Conservation (phyloP, 2,113 vertebrate species). For the Tenebrosternarchus preto region DNA sequence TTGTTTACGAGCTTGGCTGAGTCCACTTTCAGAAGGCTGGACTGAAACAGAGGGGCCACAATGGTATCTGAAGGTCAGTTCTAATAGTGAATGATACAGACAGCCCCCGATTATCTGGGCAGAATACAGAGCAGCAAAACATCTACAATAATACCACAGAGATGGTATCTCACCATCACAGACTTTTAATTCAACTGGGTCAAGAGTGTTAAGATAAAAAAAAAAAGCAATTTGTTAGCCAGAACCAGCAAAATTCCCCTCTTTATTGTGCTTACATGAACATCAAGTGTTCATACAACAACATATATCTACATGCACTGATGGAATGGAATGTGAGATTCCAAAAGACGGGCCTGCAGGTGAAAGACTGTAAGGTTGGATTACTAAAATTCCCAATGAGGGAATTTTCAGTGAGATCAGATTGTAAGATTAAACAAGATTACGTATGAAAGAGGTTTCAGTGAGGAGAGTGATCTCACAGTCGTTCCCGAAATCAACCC, state of each 20-base stretch:
- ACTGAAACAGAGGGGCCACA: slow-evolving; percentile 45
- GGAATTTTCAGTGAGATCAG: neutral
- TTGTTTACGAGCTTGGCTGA: slow-evolving; percentile 49
- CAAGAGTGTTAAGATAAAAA: slow-evolving; percentile 38
- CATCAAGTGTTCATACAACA: slow-evolving; percentile 23
- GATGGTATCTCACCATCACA: slow-evolving; percentile 14
- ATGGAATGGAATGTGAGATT: neutral
- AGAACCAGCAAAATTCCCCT: slow-evolving; percentile 37
- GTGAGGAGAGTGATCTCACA: no score
- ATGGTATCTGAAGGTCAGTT: slow-evolving; percentile 46
- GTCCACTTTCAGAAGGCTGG: slow-evolving; percentile 43
- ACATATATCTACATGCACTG: neutral
- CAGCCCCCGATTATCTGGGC: slow-evolving; percentile 41
- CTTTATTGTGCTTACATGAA: neutral
- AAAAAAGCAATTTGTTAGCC: neutral
- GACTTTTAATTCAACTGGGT: slow-evolving; percentile 38
- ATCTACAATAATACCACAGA: slow-evolving; percentile 20
- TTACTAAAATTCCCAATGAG: neutral
- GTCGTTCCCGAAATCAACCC: no score
- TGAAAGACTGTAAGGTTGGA: neutral
- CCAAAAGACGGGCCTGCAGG: neutral
- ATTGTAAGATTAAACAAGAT: no score
- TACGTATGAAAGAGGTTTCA: no score
- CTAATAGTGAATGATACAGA: slow-evolving; percentile 51
- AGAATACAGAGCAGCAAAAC: slow-evolving; percentile 41